phyloP scores from a whole-genome alignment of 2,888 invertebrate genomes.

The Pachydiplax longipennis region DNA sequence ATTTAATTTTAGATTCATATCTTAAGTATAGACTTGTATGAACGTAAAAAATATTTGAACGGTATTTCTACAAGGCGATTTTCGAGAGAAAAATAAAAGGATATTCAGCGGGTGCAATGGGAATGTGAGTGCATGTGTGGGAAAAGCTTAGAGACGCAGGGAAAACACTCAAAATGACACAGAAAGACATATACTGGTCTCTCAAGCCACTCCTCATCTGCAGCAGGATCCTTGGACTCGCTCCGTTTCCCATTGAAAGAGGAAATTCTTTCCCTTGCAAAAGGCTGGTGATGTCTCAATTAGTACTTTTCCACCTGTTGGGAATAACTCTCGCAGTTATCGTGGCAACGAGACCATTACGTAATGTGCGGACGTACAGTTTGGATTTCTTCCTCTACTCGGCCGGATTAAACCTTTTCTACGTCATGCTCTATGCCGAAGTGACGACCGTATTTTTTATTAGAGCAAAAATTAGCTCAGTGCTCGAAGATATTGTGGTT shows the following conservation, averaged over 20 bases:
- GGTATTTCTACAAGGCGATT: too few relatives aligned
- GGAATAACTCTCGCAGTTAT: not conserved
- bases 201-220: not conserved
- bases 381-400: not conserved
- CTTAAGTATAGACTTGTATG: too few relatives aligned
- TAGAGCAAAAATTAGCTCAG: not conserved
- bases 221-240: not conserved
- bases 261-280: not conserved
- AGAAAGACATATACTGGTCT: not conserved
- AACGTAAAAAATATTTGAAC: too few relatives aligned
- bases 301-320: not conserved
- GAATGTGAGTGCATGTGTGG: too few relatives aligned
- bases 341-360: not conserved
- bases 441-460: not conserved
- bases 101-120: too few relatives aligned
- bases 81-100: too few relatives aligned
- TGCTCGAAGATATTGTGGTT: not conserved
- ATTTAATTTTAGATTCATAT: too few relatives aligned
- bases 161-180: not conserved
- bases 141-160: too few relatives aligned
- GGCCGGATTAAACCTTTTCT: not conserved
- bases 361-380: too few relatives aligned
- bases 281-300: not conserved
- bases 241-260: not conserved
- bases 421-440: not conserved